Conservation (phyloP, 2,888 invertebrate species). For the Spilarctia lutea region DNA sequence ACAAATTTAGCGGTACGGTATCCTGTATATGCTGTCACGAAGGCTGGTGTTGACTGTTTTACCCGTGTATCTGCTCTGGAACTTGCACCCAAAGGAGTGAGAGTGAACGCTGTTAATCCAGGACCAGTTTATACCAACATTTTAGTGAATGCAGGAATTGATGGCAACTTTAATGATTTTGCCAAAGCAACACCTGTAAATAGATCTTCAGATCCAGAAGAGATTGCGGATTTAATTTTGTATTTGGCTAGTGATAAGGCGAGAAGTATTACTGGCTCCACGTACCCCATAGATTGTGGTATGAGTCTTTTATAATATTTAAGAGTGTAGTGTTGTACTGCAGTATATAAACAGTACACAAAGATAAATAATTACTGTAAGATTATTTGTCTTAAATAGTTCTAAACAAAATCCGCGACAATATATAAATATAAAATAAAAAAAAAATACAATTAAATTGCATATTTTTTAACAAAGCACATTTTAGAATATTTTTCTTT, state of each 20-base stretch:
- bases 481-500: no score
- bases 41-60: slow-evolving; percentile 34
- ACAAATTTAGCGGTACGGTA: not conserved
- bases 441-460: no score
- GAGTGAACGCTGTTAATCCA: slow-evolving; percentile 38
- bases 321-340: not conserved
- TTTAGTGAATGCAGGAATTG: not conserved
- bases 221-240: slow-evolving; percentile 53
- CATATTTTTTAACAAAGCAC: no score
- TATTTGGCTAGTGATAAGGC: slow-evolving; percentile 59
- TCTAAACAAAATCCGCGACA: no score
- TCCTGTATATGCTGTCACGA: slow-evolving; percentile 18
- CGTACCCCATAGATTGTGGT: slow-evolving; percentile 51
- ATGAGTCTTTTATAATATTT: not conserved
- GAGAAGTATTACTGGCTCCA: slow-evolving; percentile 52
- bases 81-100: slow-evolving; percentile 25
- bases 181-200: not conserved
- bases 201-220: slow-evolving; percentile 50
- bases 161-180: not conserved
- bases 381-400: no score
- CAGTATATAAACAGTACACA: no score
- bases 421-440: no score
- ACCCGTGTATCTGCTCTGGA: slow-evolving; percentile 27
- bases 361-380: no score
- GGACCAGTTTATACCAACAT: slow-evolving; percentile 32